Base-by-base conservation (phyloP, 2,888 invertebrate genomes). In the Pyrrhosoma nymphula region DNA sequence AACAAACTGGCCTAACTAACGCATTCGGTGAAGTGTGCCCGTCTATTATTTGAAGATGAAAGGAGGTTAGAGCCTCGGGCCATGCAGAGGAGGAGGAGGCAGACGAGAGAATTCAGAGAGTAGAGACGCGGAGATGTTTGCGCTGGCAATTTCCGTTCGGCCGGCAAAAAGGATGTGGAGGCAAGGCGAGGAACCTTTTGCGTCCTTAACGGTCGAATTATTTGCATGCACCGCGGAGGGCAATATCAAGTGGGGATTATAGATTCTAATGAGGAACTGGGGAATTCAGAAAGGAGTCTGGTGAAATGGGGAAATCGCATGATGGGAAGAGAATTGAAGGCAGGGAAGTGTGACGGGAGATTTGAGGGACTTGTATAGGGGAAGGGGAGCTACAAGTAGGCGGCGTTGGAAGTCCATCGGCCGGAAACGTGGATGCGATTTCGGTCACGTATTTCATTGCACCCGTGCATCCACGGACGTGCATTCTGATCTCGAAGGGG, bases 31-130 rank as follows among this genome's bases (percentile, higher is more conserved):
- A 16, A 82, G 82, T 82, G 82, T 35, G 82, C 82, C 82, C 16
- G 82, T 82, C 82, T n/a, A 82, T 82, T 82, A 82, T 82, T 82
- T 26, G 82, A 16, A 82, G 82, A 82, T 82, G 82, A 82, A 82
- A 82, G 82, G 35, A 12, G 35, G 47, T 2, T 4, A 47, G 18
- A 3, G 82, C 69, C 69, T 2, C 16, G 20, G 69, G 8, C n/a
- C 26, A 3, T 69, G 69, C 26, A 10, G 3, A 23, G 82, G 82
- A 82, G 82, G 82, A 35, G 16, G n/a, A 30, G 30, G 82, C 35
- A 82, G 82, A 35, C 10, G 82, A 10, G 30, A 0, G 30, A 35
- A 82, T 14, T 82, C 82, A 35, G 82, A 69, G 69, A 10, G 69
- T 69, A 10, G 69, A 82, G 35, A 60, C 60, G 16, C 14, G 30